Evolutionary conservation across 1,140 invertebrate species (phyloP).

Genomic region (Drosophila pectinifera): DNA sequence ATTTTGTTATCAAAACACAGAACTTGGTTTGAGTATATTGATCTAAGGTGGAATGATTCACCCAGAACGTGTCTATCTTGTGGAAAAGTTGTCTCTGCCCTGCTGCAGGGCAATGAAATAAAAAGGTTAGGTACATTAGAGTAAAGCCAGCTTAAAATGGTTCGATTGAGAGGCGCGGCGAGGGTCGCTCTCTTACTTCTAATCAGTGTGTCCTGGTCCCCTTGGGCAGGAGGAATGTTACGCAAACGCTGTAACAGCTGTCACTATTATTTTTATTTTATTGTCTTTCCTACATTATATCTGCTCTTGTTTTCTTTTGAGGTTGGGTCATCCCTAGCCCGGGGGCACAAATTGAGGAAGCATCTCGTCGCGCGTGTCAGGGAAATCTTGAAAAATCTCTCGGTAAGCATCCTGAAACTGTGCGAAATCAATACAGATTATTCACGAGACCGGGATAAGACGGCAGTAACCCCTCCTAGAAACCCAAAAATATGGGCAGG

Average conservation of each 20-base stretch:
- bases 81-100: not conserved
- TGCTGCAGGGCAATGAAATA: constrained; percentile 2
- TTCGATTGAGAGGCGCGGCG: constrained; percentile 8
- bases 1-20: not conserved
- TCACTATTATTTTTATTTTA: constrained; percentile 41
- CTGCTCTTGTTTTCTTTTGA: constrained; percentile 30
- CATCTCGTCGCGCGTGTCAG: constrained; percentile 58
- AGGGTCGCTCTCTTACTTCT: constrained; percentile 59
- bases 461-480: constrained; percentile 40
- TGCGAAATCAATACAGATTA: constrained; percentile 71
- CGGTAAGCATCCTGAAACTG: constrained; percentile 32
- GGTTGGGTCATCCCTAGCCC: constrained; percentile 24
- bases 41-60: not conserved
- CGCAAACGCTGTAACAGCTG: constrained; percentile 60
- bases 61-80: not conserved
- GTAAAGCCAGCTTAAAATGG: constrained; percentile 31
- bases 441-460: constrained; percentile 36
- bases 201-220: constrained; percentile 41
- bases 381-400: constrained; percentile 39
- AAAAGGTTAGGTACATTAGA: constrained; percentile 64
- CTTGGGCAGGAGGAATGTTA: constrained; percentile 38
- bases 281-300: not conserved
- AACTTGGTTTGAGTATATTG: not conserved
- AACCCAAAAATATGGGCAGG: constrained; percentile 7
- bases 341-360: constrained; percentile 2